Base-by-base conservation (phyloP, 2,888 invertebrate species). In the Tupiocoris notatus region DNA sequence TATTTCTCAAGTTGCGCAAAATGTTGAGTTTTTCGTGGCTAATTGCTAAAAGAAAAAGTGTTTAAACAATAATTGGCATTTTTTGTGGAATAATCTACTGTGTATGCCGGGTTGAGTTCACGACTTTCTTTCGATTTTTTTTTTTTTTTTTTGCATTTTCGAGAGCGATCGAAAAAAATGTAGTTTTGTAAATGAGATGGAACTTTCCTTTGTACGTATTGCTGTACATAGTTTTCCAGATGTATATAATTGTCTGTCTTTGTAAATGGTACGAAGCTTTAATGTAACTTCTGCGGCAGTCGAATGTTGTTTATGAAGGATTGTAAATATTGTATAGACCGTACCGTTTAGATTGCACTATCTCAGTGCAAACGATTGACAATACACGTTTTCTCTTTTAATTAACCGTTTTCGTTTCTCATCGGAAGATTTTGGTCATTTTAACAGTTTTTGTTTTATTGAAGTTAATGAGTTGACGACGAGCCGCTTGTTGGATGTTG, bases 261-360 rank as follows among this genome's bases (percentile, higher is more conserved):
- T 39, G 39, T 39, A 39, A 39, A 65, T 65, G 65, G 65, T 65
- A 65, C 18, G 65, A 18, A 65, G 65, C 65, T 65, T 65, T 65
- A 65, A 65, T n/a, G 17, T 39, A 39, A 9, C 39, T 39, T 39
- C 39, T 39, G 6, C 21, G 20, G 18, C 65, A 20, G 39, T 65
- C 18, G 20, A 65, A 39, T 39, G 39, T 39, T 39, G 39, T 17
- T 65, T 20, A 65, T 12, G 12, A 18, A 39, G 54, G 65, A 25
- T 3, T 65, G 65, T 65, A 65, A 65, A 65, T 65, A 65, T 65
- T 65, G 65, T 65, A 65, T 16, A 65, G 54, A 65, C 9, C 1
- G 1, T 39, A 17, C 54, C 25, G 65, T 65, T 64, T 65, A 39
- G 39, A 3, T 39, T 65, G 65, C 65, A 65, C 65, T 1, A 65